Conservation (phyloP, 2,888 invertebrate species). For the Protophormia terraenovae region DNA sequence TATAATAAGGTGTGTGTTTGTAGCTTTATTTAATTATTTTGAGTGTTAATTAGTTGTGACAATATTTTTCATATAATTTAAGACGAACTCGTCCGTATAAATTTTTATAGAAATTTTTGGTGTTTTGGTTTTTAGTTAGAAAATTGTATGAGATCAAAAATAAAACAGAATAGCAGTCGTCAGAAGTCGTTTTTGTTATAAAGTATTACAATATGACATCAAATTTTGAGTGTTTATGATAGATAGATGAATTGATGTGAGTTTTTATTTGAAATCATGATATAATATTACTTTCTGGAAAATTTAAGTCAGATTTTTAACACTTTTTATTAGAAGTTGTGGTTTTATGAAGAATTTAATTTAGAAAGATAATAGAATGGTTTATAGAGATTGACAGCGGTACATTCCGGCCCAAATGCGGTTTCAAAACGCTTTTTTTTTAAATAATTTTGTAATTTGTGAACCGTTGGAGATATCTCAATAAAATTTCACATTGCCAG, state of each 20-base stretch:
- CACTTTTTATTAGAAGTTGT: not conserved
- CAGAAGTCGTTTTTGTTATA: too few relatives aligned
- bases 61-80: constrained; percentile 38
- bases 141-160: not conserved
- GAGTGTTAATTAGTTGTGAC: constrained; percentile 44
- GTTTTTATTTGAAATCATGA: not conserved
- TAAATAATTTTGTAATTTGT: too few relatives aligned
- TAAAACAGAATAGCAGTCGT: not conserved
- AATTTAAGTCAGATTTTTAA: not conserved
- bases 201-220: not conserved
- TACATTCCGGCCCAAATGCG: too few relatives aligned
- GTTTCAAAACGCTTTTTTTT: too few relatives aligned
- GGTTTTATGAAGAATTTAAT: too few relatives aligned
- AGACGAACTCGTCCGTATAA: not conserved
- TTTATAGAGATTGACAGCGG: too few relatives aligned
- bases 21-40: not conserved
- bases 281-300: not conserved
- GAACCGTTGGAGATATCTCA: too few relatives aligned
- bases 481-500: too few relatives aligned
- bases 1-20: constrained; percentile 23
- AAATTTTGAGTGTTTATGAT: too few relatives aligned
- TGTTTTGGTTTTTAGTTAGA: not conserved
- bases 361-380: too few relatives aligned
- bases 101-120: not conserved
- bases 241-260: too few relatives aligned